Evolutionary conservation across 2,888 invertebrate species (phyloP), one percentile per base, ranked within the genome.

Genomic region (Ormia ochracea): DNA sequence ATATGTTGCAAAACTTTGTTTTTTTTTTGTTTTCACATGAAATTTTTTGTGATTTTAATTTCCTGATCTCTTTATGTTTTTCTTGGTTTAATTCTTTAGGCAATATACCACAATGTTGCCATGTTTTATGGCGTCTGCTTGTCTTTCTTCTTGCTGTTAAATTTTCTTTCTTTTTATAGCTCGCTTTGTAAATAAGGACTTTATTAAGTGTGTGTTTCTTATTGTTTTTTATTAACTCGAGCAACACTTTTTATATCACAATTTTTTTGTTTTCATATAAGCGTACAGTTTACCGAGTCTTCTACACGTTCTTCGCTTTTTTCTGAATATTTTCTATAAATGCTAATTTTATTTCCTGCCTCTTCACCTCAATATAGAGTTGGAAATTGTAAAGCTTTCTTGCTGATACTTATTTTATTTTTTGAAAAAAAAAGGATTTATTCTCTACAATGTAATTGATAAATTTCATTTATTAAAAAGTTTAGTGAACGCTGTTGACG

Each of bases 331-430:
- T 48, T 76, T 78, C 48, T 33, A 52, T 68, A 54, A 61, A 43
- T 66, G 14, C 28, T 69, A 63, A 74, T 65, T 63, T 41, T 50
- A 50, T 65, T 58, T n/a, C n/a, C n/a, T n/a, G n/a, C n/a, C n/a
- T n/a, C n/a, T n/a, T n/a, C n/a, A n/a, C n/a, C n/a, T n/a, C n/a
- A n/a, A n/a, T n/a, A n/a, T n/a, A n/a, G n/a, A n/a, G n/a, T n/a
- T n/a, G n/a, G n/a, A n/a, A n/a, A n/a, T n/a, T n/a, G n/a, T n/a
- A n/a, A n/a, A n/a, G n/a, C n/a, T n/a, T n/a, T n/a, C n/a, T n/a
- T n/a, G n/a, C n/a, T n/a, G n/a, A n/a, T n/a, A n/a, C n/a, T n/a
- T n/a, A n/a, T n/a, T n/a, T n/a, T n/a, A n/a, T n/a, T n/a, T n/a
- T n/a, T n/a, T n/a, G n/a, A n/a, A n/a, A n/a, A n/a, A n/a, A n/a